Base-by-base conservation (phyloP, 1,140 invertebrate genomes). In the Halictus rubicundus region DNA sequence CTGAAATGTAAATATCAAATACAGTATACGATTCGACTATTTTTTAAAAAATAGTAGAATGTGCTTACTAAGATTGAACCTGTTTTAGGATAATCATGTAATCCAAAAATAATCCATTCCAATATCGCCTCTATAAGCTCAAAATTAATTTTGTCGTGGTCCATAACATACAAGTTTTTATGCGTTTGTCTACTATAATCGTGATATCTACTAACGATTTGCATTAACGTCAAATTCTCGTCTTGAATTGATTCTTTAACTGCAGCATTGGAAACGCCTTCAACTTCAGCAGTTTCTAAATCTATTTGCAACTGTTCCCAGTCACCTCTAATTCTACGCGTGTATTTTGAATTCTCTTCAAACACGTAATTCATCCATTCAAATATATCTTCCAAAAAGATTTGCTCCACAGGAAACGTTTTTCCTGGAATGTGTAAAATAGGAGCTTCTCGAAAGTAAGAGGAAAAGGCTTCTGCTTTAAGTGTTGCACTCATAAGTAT, bases 401-500 rank as follows among this genome's bases (percentile, higher is more conserved):
- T 92, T 91, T 97, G 96, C 87, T 97, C 94, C 0, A 98, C 97
- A 2, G 97, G 96, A 89, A 95, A 98, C 2, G 96, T 98, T 87
- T 96, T 94, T 37, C 96, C 96, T 63, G 96, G 96, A 86, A 97
- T 97, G 88, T 96, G 94, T 71, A 97, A 89, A 46, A 96, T 91
- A 14, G 96, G 96, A 49, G 95, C 94, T 52, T 94, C 92, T 10
- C 93, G 94, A 91, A 98, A 98, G 90, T 98, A 98, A 65, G 95
- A 89, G 0, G 96, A 96, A 87, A 98, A 97, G 69, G 96, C 91
- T 23, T 96, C 93, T 10, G 96, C 95, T 91, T 98, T 97, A 74
- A 98, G 88, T 0, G 97, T 98, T 1, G 97, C 97, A 90, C 97
- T 98, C 97, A 98, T 98, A 1, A 98, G 90, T 78, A 98, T 95